Evolutionary conservation across 2,888 invertebrate species (phyloP).

Genomic region (Megaustenia siamemsis): DNA sequence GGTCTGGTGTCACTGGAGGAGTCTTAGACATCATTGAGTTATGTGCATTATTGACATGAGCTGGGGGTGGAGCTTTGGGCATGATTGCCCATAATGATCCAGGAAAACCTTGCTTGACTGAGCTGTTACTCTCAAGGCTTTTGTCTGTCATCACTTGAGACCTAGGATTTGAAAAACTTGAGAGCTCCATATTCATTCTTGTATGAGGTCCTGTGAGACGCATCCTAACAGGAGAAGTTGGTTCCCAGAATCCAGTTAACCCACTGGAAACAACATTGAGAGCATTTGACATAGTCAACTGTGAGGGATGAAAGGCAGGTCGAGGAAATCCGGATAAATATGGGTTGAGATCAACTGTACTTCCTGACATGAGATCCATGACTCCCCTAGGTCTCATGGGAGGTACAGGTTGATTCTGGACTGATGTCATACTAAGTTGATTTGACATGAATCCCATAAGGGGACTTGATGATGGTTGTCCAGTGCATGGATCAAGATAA

Average conservation of each 20-base stretch:
- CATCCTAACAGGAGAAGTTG: slow-evolving; percentile 22
- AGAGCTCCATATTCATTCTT: slow-evolving; percentile 19
- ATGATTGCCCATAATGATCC: slow-evolving; percentile 38
- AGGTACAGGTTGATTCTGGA: slow-evolving; percentile 25
- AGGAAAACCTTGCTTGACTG: slow-evolving; percentile 28
- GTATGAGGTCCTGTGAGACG: slow-evolving; percentile 19
- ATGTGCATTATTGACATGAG: slow-evolving; percentile 33
- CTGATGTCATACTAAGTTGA: slow-evolving; percentile 10
- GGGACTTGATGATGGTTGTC: slow-evolving; percentile 44
- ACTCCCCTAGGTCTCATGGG: slow-evolving; percentile 7
- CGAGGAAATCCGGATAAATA: slow-evolving; percentile 33
- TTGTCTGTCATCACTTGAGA: slow-evolving; percentile 25
- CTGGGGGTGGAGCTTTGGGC: slow-evolving; percentile 47
- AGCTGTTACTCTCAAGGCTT: slow-evolving; percentile 17
- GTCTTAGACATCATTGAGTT: slow-evolving; percentile 38
- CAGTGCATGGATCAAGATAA: slow-evolving; percentile 66
- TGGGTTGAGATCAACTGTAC: slow-evolving; percentile 25
- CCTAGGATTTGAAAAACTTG: slow-evolving; percentile 1
- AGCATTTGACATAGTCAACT: slow-evolving; percentile 41
- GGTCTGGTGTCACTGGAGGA: slow-evolving; percentile 43
- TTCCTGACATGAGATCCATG: slow-evolving; percentile 33
- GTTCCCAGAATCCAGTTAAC: slow-evolving; percentile 11
- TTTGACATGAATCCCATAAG: slow-evolving; percentile 32
- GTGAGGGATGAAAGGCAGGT: slow-evolving; percentile 42
- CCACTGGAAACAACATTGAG: slow-evolving; percentile 2